Conservation (phyloP, 2,797 vertebrate species). For the Argentina silus region DNA sequence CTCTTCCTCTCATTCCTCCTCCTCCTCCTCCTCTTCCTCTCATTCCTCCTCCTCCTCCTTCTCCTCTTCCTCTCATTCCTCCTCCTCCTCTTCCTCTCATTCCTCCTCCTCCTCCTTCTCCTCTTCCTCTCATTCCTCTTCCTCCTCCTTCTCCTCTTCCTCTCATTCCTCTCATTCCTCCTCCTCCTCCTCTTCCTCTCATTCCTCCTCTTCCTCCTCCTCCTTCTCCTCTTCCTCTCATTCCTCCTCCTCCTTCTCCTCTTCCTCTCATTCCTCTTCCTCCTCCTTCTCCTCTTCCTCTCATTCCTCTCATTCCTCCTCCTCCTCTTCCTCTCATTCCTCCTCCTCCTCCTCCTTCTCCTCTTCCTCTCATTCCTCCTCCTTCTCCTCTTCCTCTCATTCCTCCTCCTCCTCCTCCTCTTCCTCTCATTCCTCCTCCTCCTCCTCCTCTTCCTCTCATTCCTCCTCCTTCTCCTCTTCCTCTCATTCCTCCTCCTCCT, state of each 20-base stretch:
- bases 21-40: neutral
- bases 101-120: too few species aligned
- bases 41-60: neutral
- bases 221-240: neutral
- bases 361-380: neutral
- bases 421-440: neutral
- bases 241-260: too few species aligned
- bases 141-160: neutral
- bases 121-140: neutral
- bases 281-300: neutral
- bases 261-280: neutral
- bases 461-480: neutral
- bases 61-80: neutral
- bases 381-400: neutral
- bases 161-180: neutral
- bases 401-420: neutral
- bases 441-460: neutral
- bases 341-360: neutral
- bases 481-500: neutral
- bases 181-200: too few species aligned
- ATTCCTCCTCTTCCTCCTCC: neutral
- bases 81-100: neutral
- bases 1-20: neutral
- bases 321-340: neutral
- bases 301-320: neutral